Base-by-base conservation (phyloP, 1,140 invertebrate genomes). In the Leptonema lineaticorne region DNA sequence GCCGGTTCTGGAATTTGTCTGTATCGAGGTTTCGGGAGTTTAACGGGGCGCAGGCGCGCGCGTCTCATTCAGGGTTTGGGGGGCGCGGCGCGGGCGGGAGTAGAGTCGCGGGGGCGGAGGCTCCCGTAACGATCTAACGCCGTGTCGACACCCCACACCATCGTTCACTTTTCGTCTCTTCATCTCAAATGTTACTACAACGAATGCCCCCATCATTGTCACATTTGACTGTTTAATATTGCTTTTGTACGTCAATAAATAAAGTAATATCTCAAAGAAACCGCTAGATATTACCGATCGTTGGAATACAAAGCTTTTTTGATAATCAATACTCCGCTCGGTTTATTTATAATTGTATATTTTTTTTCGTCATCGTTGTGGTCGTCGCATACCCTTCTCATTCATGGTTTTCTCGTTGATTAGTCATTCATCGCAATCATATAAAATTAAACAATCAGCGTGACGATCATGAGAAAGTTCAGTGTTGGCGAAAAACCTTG, bases 171-270 rank as follows among this genome's bases (percentile, higher is more conserved):
- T 5, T 27, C 28, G 30, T 20, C 20, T 16, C 29, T 58, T 27
- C 58, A 41, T 62, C 58, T 62, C 29, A 24, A 50, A 64, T 64
- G 62, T 50, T 50, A 50, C 62, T 46, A 64, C 62, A 64, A 64
- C 62, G 50, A 64, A 45, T 64, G 62, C 62, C 45, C 30, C 62
- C n/a, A n/a, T 46, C 37, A 26, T 50, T 46, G 62, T 50, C 28
- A 62, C 58, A 24, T 30, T 62, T 26, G 33, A 62, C 14, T 37
- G 58, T 14, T 20, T 30, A 37, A 57, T 28, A 22, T 27, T 26
- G n/a, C 53, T 29, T 57, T n/a, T 48, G 46, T 48, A 1, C 46
- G 11, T 6, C 11, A 41, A 41, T 41, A 41, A 4, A 2, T 41
- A 14, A 2, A 2, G 9, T 16, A 33, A 33, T 33, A 33, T 33